Evolutionary conservation across 2,797 vertebrate genomes (phyloP), one percentile per base, ranked within the genome.

Genomic region (Huso huso): DNA sequence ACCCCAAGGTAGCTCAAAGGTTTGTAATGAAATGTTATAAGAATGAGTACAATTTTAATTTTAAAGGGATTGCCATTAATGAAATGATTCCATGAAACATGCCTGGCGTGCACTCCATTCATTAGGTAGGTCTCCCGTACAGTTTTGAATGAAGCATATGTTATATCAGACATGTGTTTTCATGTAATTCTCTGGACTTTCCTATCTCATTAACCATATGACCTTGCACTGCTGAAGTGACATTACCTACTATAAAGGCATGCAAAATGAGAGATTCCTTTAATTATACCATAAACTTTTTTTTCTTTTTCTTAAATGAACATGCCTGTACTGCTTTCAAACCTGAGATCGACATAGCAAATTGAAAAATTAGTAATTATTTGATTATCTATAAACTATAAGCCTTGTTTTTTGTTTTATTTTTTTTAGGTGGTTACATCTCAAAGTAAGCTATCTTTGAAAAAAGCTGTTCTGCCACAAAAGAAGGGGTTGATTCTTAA

Each of bases 381-480:
- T 18, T 18, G 18, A 18, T 18, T 18, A 18, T 18, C 18, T 74
- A 74, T 77, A 66, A 55, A 48, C 48, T 10, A 55, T 37, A 37
- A 62, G 15, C 37, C 70, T 51, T 61, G 55, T 67, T 1, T 18
- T 68, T 50, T 63, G 8, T 10, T 3, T 50, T 23, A 6, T 69
- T 8, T 60, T 53, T 23, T 72, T 6, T 55, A 69, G 18, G 6
- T 63, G 12, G 7, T 48, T 1, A 62, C 9, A 8, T 18, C 50
- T 53, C 18, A 76, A 69, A 59, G 6, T 1, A 71, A 74, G 50
- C 51, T 13, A 3, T 4, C 58, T 0, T 8, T 10, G 48, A 68
- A 66, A 65, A 53, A 69, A 48, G 11, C 8, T 1, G 8, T 58
- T 49, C 37, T 4, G 37, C 37, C 37, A 4, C 37, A 37, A 37